Percentiles rank a stretch among this genome's conserved stretches.
phyloP scores from a whole-genome alignment of 2,888 invertebrate genomes.

The Flexamia atlantica region DNA sequence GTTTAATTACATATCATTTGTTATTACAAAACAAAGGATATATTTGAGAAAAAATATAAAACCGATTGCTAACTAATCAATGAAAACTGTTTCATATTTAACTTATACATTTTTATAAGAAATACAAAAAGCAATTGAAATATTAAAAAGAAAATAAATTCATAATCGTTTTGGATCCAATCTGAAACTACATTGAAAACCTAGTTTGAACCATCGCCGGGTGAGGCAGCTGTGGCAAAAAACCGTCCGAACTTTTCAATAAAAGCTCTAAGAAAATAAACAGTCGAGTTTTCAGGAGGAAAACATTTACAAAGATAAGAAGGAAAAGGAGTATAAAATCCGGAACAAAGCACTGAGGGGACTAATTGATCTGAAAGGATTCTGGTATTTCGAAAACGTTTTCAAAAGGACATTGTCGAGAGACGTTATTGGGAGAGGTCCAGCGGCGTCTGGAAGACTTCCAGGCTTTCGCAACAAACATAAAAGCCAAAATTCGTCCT shows the following conservation, averaged over 20 bases:
- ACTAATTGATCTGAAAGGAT: conserved; percentile 44
- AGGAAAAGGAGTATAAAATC: conserved; percentile 3
- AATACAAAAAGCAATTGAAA: too few relatives aligned
- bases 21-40: too few relatives aligned
- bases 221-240: too few relatives aligned
- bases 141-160: too few relatives aligned
- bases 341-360: conserved; percentile 35
- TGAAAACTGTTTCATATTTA: too few relatives aligned
- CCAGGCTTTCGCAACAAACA: conserved; percentile 43
- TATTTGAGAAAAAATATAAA: too few relatives aligned
- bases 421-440: conserved; percentile 21
- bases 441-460: conserved; percentile 28
- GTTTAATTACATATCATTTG: too few relatives aligned
- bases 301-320: conserved; percentile 28
- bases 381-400: conserved; percentile 45
- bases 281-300: background rate
- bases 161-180: too few relatives aligned
- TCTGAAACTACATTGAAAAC: too few relatives aligned
- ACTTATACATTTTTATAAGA: too few relatives aligned
- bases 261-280: background rate
- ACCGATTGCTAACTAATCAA: too few relatives aligned
- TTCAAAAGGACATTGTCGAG: conserved; percentile 45
- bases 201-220: too few relatives aligned
- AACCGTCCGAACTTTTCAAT: background rate
- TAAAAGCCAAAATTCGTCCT: conserved; percentile 41